Conservation (phyloP, 2,888 invertebrate genomes). For the Agrochola lychnidis region DNA sequence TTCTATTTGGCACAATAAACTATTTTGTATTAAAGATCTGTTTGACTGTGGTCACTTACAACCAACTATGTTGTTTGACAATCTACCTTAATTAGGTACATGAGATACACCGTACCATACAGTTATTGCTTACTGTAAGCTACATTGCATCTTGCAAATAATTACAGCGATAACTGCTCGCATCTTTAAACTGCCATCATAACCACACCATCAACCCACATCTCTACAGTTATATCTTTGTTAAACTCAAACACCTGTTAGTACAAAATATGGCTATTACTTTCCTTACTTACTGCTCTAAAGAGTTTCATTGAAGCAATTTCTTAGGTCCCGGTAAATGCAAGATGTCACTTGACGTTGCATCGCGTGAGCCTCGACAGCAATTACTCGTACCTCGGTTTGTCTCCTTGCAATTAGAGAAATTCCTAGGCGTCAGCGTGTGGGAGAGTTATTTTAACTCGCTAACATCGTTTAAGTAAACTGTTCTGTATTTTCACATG, state of each 20-base stretch:
- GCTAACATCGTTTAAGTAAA: slow-evolving; percentile 73
- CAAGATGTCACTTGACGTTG: slow-evolving; percentile 62
- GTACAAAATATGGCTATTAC: slow-evolving; percentile 46
- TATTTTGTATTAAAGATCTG: too few species aligned
- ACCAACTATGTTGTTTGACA: neutral
- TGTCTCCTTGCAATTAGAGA: slow-evolving; percentile 79
- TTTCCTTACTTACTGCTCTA: slow-evolving; percentile 31
- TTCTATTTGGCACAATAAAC: too few species aligned
- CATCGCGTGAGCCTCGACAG: slow-evolving; percentile 67
- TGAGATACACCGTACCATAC: neutral
- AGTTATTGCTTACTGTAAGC: neutral
- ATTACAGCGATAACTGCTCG: neutral
- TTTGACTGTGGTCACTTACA: neutral
- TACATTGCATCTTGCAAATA: neutral
- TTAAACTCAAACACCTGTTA: slow-evolving; percentile 44
- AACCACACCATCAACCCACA: slow-evolving; percentile 6
- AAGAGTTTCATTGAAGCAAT: slow-evolving; percentile 55
- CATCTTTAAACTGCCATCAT: neutral
- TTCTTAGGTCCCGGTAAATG: slow-evolving; percentile 51
- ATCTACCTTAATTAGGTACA: neutral
- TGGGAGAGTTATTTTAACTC: slow-evolving; percentile 83
- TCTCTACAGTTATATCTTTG: slow-evolving; percentile 5
- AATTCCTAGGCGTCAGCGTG: slow-evolving; percentile 79
- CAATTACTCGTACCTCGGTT: slow-evolving; percentile 72
- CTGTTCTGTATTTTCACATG: slow-evolving; percentile 64